Conservation (phyloP, 2,797 vertebrate genomes). For the Lophius americanus region DNA sequence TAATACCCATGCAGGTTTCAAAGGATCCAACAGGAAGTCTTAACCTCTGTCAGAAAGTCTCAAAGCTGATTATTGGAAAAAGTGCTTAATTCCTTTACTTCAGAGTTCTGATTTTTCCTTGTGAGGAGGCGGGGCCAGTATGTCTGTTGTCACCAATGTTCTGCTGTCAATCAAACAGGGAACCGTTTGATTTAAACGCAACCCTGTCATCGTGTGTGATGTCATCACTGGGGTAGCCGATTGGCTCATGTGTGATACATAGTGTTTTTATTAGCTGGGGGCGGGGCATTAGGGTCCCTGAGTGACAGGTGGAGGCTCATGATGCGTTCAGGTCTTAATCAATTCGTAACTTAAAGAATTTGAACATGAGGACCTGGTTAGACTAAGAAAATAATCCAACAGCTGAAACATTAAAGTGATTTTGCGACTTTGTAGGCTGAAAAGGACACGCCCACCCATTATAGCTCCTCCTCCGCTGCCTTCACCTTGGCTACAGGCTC, state of each 20-base stretch:
- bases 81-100: no score
- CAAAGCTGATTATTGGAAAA: no score
- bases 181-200: no score
- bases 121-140: no score
- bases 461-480: constrained; percentile 79
- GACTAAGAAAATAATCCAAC: background rate
- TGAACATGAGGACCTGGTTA: background rate
- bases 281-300: constrained; percentile 64
- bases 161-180: no score
- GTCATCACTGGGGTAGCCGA: background rate
- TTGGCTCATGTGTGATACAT: background rate
- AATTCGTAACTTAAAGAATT: background rate
- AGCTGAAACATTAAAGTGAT: background rate
- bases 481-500: constrained; percentile 76
- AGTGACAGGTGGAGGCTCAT: constrained; percentile 52
- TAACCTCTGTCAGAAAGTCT: no score
- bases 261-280: background rate
- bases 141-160: no score
- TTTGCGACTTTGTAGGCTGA: background rate
- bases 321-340: constrained; percentile 23
- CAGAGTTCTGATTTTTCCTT: no score
- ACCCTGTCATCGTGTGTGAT: no score
- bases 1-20: no score
- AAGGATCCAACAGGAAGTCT: no score
- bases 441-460: constrained; percentile 21